A percentile compares a stretch with the other conserved stretches of the same genome.
These are phyloP conservation scores for Plumapathes pennacea DNA, from an alignment of 92 coral and sea anemone species.

Conservation along the genomic window DNA sequence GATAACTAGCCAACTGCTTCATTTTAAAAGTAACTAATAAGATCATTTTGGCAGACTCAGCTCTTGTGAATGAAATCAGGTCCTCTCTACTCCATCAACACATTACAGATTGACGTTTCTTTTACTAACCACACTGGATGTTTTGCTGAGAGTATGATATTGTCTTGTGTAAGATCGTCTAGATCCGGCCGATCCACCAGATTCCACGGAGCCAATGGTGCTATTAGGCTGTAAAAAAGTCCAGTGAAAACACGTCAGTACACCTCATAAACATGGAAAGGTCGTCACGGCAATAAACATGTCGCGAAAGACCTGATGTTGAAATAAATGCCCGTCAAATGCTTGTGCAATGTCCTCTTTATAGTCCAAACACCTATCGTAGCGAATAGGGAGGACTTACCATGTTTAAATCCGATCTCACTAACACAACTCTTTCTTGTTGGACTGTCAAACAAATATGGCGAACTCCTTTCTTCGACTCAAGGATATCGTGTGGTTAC, in stretches of 20 bases:
- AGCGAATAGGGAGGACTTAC: neutral
- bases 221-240: conserved; percentile 77
- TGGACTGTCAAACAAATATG: conserved; percentile 42
- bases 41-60: too few species aligned
- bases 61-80: too few species aligned
- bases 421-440: conserved; percentile 5
- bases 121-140: conserved; percentile 95
- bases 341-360: too few species aligned
- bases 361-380: neutral
- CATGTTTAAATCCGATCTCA: neutral
- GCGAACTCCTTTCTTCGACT: conserved; percentile 24
- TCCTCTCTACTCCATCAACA: neutral
- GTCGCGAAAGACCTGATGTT: too few species aligned
- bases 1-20: too few species aligned
- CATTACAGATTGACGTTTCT: neutral
- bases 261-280: too few species aligned
- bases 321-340: too few species aligned
- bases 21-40: too few species aligned
- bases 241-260: too few species aligned
- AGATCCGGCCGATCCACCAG: conserved; percentile 87
- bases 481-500: conserved; percentile 26
- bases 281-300: too few species aligned
- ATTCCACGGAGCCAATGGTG: conserved; percentile 84
- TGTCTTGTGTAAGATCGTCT: conserved; percentile 88
- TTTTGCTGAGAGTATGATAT: conserved; percentile 90